A percentile compares a stretch with the other conserved stretches of the same genome.
These are phyloP conservation scores for Hymenopus coronatus DNA, from an alignment of 2,888 invertebrate species.

Conservation along the genomic window DNA sequence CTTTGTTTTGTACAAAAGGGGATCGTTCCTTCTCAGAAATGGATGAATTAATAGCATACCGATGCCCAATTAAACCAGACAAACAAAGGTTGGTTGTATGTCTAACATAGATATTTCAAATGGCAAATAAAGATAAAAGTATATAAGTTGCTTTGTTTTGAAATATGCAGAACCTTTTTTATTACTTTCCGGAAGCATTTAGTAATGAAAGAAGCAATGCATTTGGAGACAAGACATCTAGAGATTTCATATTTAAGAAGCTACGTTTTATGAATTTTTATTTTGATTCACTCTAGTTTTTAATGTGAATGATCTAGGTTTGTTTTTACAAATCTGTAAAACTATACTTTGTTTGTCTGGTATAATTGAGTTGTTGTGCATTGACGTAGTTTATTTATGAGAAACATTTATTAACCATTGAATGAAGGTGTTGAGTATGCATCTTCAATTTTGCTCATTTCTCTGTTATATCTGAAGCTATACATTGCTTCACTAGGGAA, in stretches of 20 bases:
- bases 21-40: background rate
- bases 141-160: background rate
- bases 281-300: background rate
- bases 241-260: background rate
- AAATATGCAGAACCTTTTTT: background rate
- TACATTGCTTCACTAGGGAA: background rate
- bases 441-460: slow-evolving; percentile 13
- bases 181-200: background rate
- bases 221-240: background rate
- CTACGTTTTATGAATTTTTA: background rate
- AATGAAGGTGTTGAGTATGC: background rate
- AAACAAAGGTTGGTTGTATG: background rate
- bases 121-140: background rate
- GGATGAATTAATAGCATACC: background rate
- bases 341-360: background rate
- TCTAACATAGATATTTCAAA: background rate
- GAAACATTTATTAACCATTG: background rate
- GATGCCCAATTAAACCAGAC: background rate
- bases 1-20: background rate
- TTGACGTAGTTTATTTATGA: background rate
- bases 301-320: too few relatives aligned
- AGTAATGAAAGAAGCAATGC: background rate
- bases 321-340: too few relatives aligned
- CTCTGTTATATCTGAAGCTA: background rate
- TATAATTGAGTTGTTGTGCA: background rate